Evolutionary conservation across 2,797 vertebrate genomes (phyloP), one percentile per base, ranked within the genome.

Genomic region (Pagetopsis macropterus): DNA sequence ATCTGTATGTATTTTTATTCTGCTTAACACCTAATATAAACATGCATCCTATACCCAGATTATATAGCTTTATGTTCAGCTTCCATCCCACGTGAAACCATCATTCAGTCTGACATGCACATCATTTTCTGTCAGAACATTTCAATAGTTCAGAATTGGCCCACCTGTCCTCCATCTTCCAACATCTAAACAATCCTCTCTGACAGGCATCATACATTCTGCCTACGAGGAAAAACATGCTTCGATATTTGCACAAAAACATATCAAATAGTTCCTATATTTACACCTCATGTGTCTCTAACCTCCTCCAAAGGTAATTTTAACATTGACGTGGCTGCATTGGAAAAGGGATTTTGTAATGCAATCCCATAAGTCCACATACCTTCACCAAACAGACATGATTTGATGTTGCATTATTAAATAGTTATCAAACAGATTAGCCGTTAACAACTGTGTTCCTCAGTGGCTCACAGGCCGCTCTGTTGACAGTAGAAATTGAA

Each of bases 401-500:
- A 83, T 66, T 67, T 50, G 17, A 56, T 57, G 23, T 23, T 90
- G 82, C 76, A 89, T 89, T 84, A 91, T 92, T 88, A 58, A 90
- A 71, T 3, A 2, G 43, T 13, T 76, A 66, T 85, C 67, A 83
- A 76, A 65, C 62, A 46, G 41, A 51, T 19, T 27, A 60, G 60
- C 33, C 48, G 9, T 43, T 23, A 61, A 40, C 7, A 0, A 6
- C 44, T 12, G 33, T 15, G 63, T 41, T 44, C 21, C 64, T 61
- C 59, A 54, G 50, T 27, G 57, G 44, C 65, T 73, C 60, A 12
- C 57, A 40, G 70, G 44, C 55, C 43, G 23, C 46, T 79, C 44
- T 90, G 86, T 92, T 91, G 88, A 74, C 73, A 65, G 58, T 76
- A 66, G 76, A 84, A 87, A 92, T 83, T 74, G 70, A 86, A 83